Percentiles rank a stretch among this genome's conserved stretches.
Conservation (phyloP, 2,888 invertebrate species). For the Ecliptopera silaceata region DNA sequence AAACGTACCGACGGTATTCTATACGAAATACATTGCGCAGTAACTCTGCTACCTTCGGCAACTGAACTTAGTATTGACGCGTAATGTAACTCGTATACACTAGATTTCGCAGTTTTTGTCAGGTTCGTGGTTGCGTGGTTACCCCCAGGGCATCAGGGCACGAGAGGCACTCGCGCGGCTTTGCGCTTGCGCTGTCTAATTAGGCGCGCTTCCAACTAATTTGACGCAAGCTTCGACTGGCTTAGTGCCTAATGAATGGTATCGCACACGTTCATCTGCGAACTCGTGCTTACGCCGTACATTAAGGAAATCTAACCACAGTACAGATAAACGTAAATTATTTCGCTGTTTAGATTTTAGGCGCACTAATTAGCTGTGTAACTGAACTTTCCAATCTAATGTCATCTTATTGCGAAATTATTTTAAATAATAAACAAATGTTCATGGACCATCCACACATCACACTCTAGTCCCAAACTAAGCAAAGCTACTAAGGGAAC, state of each 20-base stretch:
- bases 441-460: too few species aligned
- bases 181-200: conserved; percentile 63
- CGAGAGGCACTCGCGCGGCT: conserved; percentile 33
- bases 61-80: too few species aligned
- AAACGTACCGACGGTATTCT: too few species aligned
- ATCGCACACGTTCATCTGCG: conserved; percentile 80
- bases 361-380: conserved; percentile 34
- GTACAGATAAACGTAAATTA: conserved; percentile 62
- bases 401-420: conserved; percentile 7
- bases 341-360: conserved; percentile 40
- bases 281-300: conserved; percentile 59
- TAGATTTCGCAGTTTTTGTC: too few species aligned
- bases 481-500: too few species aligned
- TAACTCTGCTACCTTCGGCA: too few species aligned
- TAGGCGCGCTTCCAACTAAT: conserved; percentile 75
- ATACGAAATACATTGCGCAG: too few species aligned
- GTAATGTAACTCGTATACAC: too few species aligned
- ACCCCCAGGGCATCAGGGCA: conserved; percentile 35
- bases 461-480: too few species aligned
- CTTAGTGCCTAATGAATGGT: conserved; percentile 71
- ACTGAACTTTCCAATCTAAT: conserved; percentile 14
- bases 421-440: too few species aligned
- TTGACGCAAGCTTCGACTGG: conserved; percentile 74
- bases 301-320: conserved; percentile 57
- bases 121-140: too few species aligned